Base-by-base conservation (phyloP, 2,797 vertebrate genomes). In the Typhlichthys subterraneus region DNA sequence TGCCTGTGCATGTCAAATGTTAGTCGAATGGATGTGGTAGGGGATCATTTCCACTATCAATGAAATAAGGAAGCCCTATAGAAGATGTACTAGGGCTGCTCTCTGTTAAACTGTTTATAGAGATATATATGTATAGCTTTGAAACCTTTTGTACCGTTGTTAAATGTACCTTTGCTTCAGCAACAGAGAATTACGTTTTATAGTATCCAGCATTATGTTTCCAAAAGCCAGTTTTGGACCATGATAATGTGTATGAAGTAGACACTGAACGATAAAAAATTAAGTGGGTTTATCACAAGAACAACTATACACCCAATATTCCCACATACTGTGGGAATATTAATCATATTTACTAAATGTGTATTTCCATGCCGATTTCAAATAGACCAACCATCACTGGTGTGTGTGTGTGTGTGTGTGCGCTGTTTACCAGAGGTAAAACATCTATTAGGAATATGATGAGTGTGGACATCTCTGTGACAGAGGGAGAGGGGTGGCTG, bases 371-470 rank as follows among this genome's bases (percentile, higher is more conserved):
- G 7, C 5, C 2, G 9, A 42, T 42, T 9, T 42, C 9, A 7
- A 10, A 42, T 10, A 42, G 38, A 9, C 38, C 7, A 42, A 42
- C 38, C 9, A 8, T 42, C 15, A 52, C 3, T 52, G 11, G 53
- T n/a, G 6, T 55, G 53, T 23, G 9, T 12, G 17, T 52, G 15
- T 7, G 52, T 31, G 23, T 5, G 23, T 31, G 12, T 1, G 52
- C 51, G 14, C 7, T 14, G 9, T 58, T 81, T 90, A 99, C 98
- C 96, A 99, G 84, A 83, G 97, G 96, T 67, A 98, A 95, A 48
- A 99, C 94, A 0, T 99, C 97, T 46, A 99, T 92, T 13, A 99
- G 92, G 80, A 99, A 99, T 54, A 96, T 93, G 2, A 97, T 86
- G 49, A 99, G 94, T 0, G 72, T 90, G 67, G 96, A 97, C 71